A percentile compares a stretch with the other conserved stretches of the same genome.
These are phyloP conservation scores for Prostheceraeus crozeri DNA, from an alignment of 2,888 invertebrate species.

Conservation along the genomic window DNA sequence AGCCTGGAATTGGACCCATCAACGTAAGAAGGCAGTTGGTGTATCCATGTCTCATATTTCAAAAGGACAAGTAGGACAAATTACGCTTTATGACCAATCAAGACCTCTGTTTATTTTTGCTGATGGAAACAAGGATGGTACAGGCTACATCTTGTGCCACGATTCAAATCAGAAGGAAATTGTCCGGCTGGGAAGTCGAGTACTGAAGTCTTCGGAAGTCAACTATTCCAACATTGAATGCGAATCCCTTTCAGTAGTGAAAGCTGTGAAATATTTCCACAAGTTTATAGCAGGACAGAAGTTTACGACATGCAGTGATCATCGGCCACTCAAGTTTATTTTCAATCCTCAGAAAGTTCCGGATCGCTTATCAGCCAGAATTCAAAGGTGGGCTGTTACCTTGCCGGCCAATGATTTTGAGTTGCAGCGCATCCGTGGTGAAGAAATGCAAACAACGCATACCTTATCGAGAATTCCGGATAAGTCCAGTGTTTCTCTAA, in stretches of 20 bases:
- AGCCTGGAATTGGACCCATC: background rate
- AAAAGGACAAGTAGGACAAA: background rate
- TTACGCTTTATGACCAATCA: background rate
- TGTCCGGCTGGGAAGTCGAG: conserved; percentile 29
- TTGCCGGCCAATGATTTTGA: conserved; percentile 48
- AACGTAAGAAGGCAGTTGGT: background rate
- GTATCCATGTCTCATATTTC: background rate
- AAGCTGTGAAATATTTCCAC: conserved; percentile 50
- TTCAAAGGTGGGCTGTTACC: conserved; percentile 43
- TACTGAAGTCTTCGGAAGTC: conserved; percentile 45
- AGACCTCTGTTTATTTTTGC: background rate
- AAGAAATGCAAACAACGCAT: conserved; percentile 45
- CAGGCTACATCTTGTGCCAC: background rate
- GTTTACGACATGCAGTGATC: conserved; percentile 52
- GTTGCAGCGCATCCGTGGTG: conserved; percentile 44
- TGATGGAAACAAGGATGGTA: background rate
- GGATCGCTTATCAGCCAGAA: conserved; percentile 41
- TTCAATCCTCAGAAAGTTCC: conserved; percentile 45
- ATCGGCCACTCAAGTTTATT: conserved; percentile 51
- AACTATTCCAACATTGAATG: conserved; percentile 49
- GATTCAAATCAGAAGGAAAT: conserved; percentile 18
- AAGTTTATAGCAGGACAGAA: conserved; percentile 48
- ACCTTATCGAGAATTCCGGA: conserved; percentile 44
- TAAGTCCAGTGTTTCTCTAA: background rate
- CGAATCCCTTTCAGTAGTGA: conserved; percentile 50